Base-by-base conservation (phyloP, 2,797 vertebrate species). In the Sarcophilus harrisii region DNA sequence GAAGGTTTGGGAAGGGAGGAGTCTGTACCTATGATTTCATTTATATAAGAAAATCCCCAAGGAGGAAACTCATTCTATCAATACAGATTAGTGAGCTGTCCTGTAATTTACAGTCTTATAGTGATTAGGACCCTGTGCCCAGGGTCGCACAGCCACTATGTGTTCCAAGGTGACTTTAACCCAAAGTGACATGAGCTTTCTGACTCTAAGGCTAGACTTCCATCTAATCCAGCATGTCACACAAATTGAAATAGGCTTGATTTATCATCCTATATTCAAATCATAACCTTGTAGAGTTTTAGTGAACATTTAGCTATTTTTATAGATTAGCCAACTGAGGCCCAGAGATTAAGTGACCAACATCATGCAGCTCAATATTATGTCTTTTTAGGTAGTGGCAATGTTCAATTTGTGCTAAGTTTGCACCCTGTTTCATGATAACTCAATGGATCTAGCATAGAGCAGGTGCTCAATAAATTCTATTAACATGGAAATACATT, bases 391-490 rank as follows among this genome's bases (percentile, higher is more conserved):
- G 91, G 57, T 96, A 91, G 95, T 95, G 95, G 18, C 91, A 58
- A 93, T 93, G 95, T 96, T 13, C 94, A 49, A 92, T 60, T 29
- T 92, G 57, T 92, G 87, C 90, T 97, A 62, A 73, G 8, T 73
- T 12, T 73, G 32, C 3, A 66, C 30, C 62, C 13, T 66, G n/a
- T 94, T 38, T 73, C 92, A 9, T 90, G 90, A 87, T 90, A 95
- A 73, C 57, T 93, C 12, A n/a, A 90, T 92, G 14, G 96, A 60
- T 32, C 13, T 73, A 95, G 62, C 30, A 87, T 90, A 92, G n/a
- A 91, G 91, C 73, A 95, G 81, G 93, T 81, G 28, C 81, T 95
- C 73, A 95, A 11, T 95, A 91, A 97, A 95, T 38, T 60, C 59
- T 58, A 91, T 60, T 16, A 29, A 94, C 58, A 94, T 95, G 62